Evolutionary conservation across 1,140 invertebrate genomes (phyloP).

Genomic region (Littorina saxatilis): DNA sequence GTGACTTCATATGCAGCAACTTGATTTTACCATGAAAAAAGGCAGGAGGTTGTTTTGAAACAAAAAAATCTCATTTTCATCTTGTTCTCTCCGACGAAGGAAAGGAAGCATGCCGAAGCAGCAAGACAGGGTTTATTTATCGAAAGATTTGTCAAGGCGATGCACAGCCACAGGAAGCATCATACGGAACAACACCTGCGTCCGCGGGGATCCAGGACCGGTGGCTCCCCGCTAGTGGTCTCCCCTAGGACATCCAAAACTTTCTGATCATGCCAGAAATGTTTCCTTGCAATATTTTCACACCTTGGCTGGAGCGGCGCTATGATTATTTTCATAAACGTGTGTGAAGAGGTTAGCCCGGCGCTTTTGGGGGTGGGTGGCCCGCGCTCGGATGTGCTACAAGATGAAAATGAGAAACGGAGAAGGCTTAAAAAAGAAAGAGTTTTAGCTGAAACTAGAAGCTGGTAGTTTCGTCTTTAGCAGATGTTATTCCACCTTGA

Average conservation of each 20-base stretch:
- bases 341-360: conserved; percentile 15
- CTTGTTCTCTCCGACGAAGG: too few species aligned
- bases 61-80: too few species aligned
- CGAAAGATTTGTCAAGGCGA: conserved; percentile 30
- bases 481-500: too few species aligned
- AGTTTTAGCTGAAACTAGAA: too few species aligned
- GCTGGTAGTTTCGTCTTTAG: too few species aligned
- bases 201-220: background rate
- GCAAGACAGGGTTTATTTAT: conserved; percentile 20
- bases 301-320: conserved; percentile 1
- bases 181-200: conserved; percentile 21
- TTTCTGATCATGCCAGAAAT: conserved; percentile 25
- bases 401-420: too few species aligned
- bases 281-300: conserved; percentile 28
- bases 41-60: too few species aligned
- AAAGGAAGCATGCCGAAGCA: too few species aligned
- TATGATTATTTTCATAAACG: conserved; percentile 33
- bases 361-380: conserved; percentile 13
- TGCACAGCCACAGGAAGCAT: conserved; percentile 2
- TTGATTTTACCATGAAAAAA: too few species aligned
- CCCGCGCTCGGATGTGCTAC: background rate
- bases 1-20: too few species aligned
- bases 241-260: background rate
- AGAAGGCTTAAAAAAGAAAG: too few species aligned
- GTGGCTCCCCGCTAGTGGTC: background rate